A percentile compares a stretch with the other conserved stretches of the same genome.
Evolutionary conservation across 2,888 invertebrate species (phyloP).

Genomic region (Phytoseiulus persimilis): DNA sequence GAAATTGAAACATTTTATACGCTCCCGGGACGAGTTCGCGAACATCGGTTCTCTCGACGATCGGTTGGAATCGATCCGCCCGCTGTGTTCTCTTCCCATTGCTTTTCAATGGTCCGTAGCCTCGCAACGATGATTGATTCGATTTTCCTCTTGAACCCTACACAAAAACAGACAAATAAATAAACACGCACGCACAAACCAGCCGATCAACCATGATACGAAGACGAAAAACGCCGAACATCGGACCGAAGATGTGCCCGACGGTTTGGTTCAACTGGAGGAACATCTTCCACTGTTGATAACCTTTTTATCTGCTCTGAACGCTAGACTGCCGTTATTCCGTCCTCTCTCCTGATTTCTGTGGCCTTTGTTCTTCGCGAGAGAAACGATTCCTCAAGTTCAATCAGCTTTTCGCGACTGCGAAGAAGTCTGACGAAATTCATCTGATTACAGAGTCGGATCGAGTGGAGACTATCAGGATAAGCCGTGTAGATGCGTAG

Average conservation of each 20-base stretch:
- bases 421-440: not conserved
- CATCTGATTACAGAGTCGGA: not conserved
- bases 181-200: not conserved
- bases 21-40: not conserved
- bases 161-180: not conserved
- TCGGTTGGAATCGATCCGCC: not conserved
- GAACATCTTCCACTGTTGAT: not conserved
- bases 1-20: not conserved
- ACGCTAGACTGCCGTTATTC: not conserved
- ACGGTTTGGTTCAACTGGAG: not conserved
- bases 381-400: not conserved
- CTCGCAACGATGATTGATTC: not conserved
- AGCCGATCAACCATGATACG: not conserved
- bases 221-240: not conserved
- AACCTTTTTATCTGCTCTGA: not conserved
- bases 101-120: not conserved
- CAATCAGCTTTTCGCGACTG: not conserved
- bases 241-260: not conserved
- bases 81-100: not conserved
- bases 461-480: not conserved
- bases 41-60: not conserved
- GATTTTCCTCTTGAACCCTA: not conserved
- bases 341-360: not conserved
- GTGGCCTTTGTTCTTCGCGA: not conserved
- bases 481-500: not conserved